These are phyloP conservation scores for Heliconius melpomene DNA, from an alignment of 1,140 invertebrate genomes.

Conservation along the genomic window DNA sequence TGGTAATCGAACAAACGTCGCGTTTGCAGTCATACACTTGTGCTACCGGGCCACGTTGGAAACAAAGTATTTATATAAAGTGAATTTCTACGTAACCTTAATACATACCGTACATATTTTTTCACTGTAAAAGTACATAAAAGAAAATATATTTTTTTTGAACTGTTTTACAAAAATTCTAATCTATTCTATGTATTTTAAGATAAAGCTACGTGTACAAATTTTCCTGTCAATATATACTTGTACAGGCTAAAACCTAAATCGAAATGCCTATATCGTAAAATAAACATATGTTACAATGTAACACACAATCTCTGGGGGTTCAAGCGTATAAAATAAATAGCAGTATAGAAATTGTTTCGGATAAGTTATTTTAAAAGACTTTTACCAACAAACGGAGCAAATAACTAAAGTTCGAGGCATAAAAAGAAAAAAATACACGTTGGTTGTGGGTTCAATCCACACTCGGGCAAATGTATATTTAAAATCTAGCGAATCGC, in stretches of 20 bases:
- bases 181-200: background rate
- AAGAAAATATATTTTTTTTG: background rate
- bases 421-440: background rate
- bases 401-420: conserved; percentile 4
- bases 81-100: too few relatives aligned
- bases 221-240: background rate
- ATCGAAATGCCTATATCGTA: conserved; percentile 10
- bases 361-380: conserved; percentile 12
- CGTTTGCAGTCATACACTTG: too few relatives aligned
- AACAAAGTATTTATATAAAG: too few relatives aligned
- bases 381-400: background rate
- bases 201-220: background rate
- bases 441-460: too few relatives aligned
- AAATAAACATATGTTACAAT: conserved; percentile 27
- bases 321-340: conserved; percentile 9
- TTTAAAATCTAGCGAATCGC: too few relatives aligned
- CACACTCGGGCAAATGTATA: too few relatives aligned
- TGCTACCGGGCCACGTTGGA: too few relatives aligned
- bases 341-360: conserved; percentile 14
- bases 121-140: too few relatives aligned
- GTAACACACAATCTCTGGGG: conserved; percentile 13
- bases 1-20: too few relatives aligned
- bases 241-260: background rate
- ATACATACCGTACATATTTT: too few relatives aligned
- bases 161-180: background rate